Conservation (phyloP, 2,797 vertebrate species). For the Enteromius thamalakanensis region DNA sequence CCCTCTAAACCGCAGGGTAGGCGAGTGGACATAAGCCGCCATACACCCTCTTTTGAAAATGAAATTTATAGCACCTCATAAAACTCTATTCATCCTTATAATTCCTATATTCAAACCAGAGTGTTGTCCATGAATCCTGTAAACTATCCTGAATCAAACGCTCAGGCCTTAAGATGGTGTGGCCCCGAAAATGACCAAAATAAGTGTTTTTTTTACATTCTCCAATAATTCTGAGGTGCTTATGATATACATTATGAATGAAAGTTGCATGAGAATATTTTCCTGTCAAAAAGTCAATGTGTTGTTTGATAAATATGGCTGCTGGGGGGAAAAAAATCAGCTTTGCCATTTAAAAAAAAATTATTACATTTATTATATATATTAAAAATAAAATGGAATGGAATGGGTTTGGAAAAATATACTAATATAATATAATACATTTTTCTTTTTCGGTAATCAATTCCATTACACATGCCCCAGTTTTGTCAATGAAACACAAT, state of each 20-base stretch:
- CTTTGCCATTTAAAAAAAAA: background rate
- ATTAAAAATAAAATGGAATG: background rate
- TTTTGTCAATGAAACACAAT: background rate
- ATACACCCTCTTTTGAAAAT: slow-evolving; percentile 73
- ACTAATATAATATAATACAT: background rate
- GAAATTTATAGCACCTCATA: slow-evolving; percentile 79
- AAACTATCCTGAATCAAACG: slow-evolving; percentile 44
- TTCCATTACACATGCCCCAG: background rate
- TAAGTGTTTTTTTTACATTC: background rate
- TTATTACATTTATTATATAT: background rate
- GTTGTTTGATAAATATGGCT: background rate
- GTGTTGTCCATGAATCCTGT: slow-evolving; percentile 61
- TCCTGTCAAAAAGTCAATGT: background rate
- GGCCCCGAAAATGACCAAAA: background rate
- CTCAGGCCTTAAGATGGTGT: slow-evolving; percentile 22
- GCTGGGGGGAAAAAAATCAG: background rate
- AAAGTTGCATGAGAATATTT: background rate
- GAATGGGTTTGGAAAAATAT: background rate
- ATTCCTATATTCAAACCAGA: slow-evolving; percentile 73
- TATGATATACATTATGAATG: background rate
- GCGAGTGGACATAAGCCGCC: slow-evolving; percentile 72
- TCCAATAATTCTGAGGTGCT: background rate
- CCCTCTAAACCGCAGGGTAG: slow-evolving; percentile 74
- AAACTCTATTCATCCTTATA: slow-evolving; percentile 75
- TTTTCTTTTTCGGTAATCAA: background rate